Base-by-base conservation (phyloP, 2,113 vertebrate genomes). In the Pteropus alecto region DNA sequence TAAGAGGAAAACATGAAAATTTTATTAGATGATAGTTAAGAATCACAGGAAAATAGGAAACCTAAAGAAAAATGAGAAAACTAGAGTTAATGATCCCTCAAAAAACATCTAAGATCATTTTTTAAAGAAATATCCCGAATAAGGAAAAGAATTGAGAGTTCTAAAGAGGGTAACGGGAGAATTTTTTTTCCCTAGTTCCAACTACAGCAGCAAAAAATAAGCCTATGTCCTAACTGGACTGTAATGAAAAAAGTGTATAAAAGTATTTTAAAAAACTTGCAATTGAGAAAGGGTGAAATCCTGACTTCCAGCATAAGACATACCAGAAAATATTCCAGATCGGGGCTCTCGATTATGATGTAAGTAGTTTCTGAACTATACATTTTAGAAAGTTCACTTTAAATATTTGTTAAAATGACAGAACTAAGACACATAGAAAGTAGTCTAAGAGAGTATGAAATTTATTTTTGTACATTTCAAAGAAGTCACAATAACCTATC, bases 341-440 rank as follows among this genome's bases (percentile, higher is more conserved):
- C 24, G 43, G 21, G 24, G 16, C 60, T 94, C 51, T 87, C n/a
- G 76, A 92, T 87, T 87, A 83, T 10, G 6, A 87, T 33, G n/a
- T 2, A 63, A 56, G 15, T 35, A 76, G 30, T 48, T 86, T 3
- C 61, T 86, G 56, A 86, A 86, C 43, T 85, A 14, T 38, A 38
- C 2, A 63, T 46, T 85, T 84, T 77, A 78, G n/a, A 74, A 74
- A 91, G 60, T 41, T 92, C 26, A 82, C 28, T 51, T 81, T 46
- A 88, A 95, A 60, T 88, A 77, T 83, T 38, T 85, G 41, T 60
- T 84, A 85, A 95, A 95, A 77, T 77, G 67, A 77, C 30, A 90
- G 38, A 81, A 13, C 68, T 81, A 89, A 77, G 43, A 78, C 26
- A 85, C 26, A 90, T 41, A 33, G 71, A 67, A 90, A 51, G 33